phyloP scores from a whole-genome alignment of 35 echinoderm and acorn worm genomes.

The Ophioderma brevispina region DNA sequence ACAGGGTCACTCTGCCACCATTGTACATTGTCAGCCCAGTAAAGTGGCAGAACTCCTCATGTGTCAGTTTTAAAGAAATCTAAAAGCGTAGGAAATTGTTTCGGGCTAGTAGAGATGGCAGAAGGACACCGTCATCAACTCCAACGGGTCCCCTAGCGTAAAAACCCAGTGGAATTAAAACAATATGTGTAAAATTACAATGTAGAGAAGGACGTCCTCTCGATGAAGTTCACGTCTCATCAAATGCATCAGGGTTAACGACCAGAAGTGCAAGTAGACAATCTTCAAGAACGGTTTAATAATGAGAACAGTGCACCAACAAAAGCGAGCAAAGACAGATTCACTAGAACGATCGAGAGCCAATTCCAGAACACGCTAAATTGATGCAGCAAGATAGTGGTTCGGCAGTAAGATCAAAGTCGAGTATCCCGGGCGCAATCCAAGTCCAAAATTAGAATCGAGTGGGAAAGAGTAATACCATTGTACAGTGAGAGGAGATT shows the following conservation, averaged over 20 bases:
- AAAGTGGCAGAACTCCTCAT: not conserved
- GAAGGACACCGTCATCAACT: not conserved
- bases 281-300: not conserved
- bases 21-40: not conserved
- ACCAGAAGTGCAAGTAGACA: not conserved
- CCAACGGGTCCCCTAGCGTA: not conserved
- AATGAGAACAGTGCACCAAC: not conserved
- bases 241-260: not conserved
- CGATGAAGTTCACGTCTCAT: not conserved
- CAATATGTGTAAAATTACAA: not conserved
- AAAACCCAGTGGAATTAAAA: not conserved
- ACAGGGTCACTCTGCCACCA: not conserved
- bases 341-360: not conserved
- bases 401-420: not conserved
- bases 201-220: not conserved
- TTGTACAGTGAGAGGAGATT: conserved; percentile 13
- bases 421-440: not conserved
- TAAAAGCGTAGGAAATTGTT: not conserved
- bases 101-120: not conserved
- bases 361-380: no score
- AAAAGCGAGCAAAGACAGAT: not conserved
- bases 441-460: not conserved
- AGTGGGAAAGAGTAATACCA: not conserved
- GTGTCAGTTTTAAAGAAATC: not conserved
- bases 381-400: no score